A percentile compares a stretch with the other conserved stretches of the same genome.
Evolutionary conservation across 2,113 vertebrate species (phyloP).

Genomic region (Tretioscincus oriximinensis): DNA sequence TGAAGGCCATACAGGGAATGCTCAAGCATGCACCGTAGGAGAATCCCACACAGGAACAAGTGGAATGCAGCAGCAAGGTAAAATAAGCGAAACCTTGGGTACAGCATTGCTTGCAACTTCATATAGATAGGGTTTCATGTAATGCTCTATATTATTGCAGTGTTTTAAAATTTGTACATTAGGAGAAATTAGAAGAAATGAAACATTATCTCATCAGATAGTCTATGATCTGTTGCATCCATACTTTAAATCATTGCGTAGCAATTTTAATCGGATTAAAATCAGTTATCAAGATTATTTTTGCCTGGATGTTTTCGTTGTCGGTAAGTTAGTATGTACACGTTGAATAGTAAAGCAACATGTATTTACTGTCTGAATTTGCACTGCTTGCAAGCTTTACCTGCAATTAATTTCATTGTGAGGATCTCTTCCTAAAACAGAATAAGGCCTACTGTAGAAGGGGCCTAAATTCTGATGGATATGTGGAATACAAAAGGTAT

Average conservation of each 20-base stretch:
- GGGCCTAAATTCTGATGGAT: too few relatives aligned
- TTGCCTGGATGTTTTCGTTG: not conserved
- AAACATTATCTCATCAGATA: not conserved
- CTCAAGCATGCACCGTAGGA: constrained; percentile 57
- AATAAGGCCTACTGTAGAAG: too few relatives aligned
- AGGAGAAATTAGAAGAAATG: not conserved
- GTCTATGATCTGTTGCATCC: too few relatives aligned
- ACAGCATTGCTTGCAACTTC: constrained; percentile 39
- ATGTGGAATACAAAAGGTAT: too few relatives aligned
- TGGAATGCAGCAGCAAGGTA: constrained; percentile 65
- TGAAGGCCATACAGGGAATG: constrained; percentile 53
- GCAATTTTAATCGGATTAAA: too few relatives aligned
- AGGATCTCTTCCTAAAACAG: too few relatives aligned
- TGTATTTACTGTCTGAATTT: too few relatives aligned
- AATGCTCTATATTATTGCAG: not conserved
- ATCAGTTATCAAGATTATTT: too few relatives aligned
- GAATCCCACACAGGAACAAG: constrained; percentile 56
- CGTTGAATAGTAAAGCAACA: not conserved
- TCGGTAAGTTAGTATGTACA: not conserved
- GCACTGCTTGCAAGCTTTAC: too few relatives aligned
- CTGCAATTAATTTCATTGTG: too few relatives aligned
- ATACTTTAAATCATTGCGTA: too few relatives aligned
- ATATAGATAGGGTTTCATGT: constrained; percentile 40
- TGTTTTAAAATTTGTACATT: not conserved
- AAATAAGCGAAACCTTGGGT: constrained; percentile 33